phyloP scores from a whole-genome alignment of 2,113 vertebrate species.

The Brienomyrus brachyistius region DNA sequence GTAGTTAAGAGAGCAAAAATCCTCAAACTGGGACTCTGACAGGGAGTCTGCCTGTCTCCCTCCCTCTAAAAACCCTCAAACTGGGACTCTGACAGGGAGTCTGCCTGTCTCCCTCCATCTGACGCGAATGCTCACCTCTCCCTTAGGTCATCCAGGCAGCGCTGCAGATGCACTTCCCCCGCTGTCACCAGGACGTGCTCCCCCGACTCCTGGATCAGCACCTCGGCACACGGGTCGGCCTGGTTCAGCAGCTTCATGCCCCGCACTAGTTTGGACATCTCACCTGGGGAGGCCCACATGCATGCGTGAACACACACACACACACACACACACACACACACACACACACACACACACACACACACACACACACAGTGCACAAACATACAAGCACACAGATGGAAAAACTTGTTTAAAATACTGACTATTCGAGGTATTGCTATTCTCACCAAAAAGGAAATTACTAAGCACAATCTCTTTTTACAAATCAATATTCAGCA shows the following conservation, averaged over 20 bases:
- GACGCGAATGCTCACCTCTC: constrained; percentile 63
- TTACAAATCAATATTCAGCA: background rate
- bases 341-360: background rate
- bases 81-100: no score
- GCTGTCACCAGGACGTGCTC: constrained; percentile 94
- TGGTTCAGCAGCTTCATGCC: constrained; percentile 96
- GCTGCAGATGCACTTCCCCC: constrained; percentile 93
- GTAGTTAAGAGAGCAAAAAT: background rate
- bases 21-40: no score
- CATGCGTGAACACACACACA: background rate
- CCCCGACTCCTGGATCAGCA: constrained; percentile 92
- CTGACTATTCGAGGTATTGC: background rate
- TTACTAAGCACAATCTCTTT: background rate
- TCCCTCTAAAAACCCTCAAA: no score
- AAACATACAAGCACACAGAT: background rate
- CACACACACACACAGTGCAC: background rate
- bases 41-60: no score
- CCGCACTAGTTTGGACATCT: constrained; percentile 87
- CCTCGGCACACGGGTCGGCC: constrained; percentile 87
- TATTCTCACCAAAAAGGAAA: background rate
- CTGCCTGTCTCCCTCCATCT: background rate
- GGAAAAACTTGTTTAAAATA: background rate
- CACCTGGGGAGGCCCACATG: constrained; percentile 58
- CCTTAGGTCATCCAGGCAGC: constrained; percentile 88
- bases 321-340: background rate